Conservation (phyloP, 1,140 invertebrate genomes). For the Homarus americanus region DNA sequence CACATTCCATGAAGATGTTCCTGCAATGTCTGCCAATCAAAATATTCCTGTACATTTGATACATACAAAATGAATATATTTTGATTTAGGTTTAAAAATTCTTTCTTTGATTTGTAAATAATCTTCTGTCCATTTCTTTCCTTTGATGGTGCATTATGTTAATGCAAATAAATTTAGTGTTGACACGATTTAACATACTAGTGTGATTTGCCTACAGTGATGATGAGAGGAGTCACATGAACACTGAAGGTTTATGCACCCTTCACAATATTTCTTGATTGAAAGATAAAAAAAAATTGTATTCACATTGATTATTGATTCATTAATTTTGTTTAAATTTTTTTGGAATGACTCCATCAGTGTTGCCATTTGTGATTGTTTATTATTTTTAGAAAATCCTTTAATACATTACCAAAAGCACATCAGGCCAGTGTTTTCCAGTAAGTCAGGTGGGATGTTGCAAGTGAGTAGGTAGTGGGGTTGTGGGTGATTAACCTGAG, state of each 20-base stretch:
- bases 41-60: conserved; percentile 19
- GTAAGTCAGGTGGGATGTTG: neutral
- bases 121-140: neutral
- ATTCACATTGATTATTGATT: no score
- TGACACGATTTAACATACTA: neutral
- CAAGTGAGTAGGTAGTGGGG: neutral
- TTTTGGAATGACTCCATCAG: neutral
- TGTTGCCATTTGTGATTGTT: neutral
- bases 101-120: conserved; percentile 2
- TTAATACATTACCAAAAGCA: neutral
- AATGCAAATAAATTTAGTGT: conserved; percentile 16
- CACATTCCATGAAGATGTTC: conserved; percentile 54
- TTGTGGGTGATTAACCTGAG: neutral
- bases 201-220: neutral
- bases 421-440: neutral
- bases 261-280: no score
- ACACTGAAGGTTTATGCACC: no score
- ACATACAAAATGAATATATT: conserved; percentile 10
- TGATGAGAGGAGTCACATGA: no score
- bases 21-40: conserved; percentile 47
- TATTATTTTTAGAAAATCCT: neutral
- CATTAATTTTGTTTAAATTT: neutral
- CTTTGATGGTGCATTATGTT: conserved; percentile 33
- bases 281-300: no score
- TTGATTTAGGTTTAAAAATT: neutral